Evolutionary conservation across 2,797 vertebrate species (phyloP).

Genomic region (Melanotaenia boesemani): DNA sequence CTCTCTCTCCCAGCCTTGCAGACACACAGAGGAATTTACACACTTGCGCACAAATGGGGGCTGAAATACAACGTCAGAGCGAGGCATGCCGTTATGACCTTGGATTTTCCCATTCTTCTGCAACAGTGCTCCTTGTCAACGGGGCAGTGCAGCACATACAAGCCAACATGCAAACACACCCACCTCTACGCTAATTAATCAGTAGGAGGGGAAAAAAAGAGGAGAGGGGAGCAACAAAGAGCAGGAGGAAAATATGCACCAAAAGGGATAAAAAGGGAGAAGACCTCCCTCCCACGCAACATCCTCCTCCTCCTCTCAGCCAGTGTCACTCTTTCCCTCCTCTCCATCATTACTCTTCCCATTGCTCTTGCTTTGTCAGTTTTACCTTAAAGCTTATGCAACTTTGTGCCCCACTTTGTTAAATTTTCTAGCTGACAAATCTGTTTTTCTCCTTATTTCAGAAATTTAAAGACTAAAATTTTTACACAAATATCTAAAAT

Average conservation of each 20-base stretch:
- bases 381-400: constrained; percentile 21
- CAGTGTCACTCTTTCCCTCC: constrained; percentile 45
- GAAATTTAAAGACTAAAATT: background rate
- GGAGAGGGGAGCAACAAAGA: constrained; percentile 18
- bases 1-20: constrained; percentile 32
- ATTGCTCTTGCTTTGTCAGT: constrained; percentile 34
- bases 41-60: constrained; percentile 32
- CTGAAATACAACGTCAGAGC: constrained; percentile 63
- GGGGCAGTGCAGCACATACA: constrained; percentile 53
- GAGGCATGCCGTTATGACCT: constrained; percentile 81
- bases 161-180: constrained; percentile 33
- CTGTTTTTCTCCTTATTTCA: background rate
- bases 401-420: constrained; percentile 27
- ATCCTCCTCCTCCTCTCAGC: constrained; percentile 46
- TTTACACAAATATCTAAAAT: background rate
- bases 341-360: constrained; percentile 50
- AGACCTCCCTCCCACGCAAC: constrained; percentile 69
- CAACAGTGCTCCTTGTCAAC: constrained; percentile 60
- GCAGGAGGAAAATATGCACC: constrained; percentile 37
- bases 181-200: constrained; percentile 50
- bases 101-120: constrained; percentile 78
- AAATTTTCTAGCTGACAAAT: constrained; percentile 4
- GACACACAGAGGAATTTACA: constrained; percentile 26
- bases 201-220: constrained; percentile 15
- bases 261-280: constrained; percentile 47